phyloP scores from a whole-genome alignment of 2,113 vertebrate species.

The Cyanoderma ruficeps region DNA sequence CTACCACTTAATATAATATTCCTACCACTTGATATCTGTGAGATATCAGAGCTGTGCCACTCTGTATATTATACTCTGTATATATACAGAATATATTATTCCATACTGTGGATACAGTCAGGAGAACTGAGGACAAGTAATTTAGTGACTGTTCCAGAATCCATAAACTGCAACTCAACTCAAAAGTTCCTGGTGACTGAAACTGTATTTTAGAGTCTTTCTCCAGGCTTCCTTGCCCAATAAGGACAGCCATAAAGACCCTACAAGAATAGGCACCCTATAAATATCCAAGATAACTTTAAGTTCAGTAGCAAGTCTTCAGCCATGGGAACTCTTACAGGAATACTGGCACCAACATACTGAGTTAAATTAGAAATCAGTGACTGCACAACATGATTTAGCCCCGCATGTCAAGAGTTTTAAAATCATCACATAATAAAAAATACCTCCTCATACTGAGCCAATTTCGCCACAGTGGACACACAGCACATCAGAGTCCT shows the following conservation, averaged over 20 bases:
- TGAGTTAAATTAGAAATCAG: conserved; percentile 32
- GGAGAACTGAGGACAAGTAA: not conserved
- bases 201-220: not conserved
- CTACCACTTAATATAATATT: not conserved
- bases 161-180: not conserved
- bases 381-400: not conserved
- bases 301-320: not conserved
- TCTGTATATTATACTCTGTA: not conserved
- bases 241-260: not conserved
- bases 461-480: not conserved
- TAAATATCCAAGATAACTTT: conserved; percentile 44
- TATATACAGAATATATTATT: not conserved
- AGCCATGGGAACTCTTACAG: not conserved
- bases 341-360: not conserved
- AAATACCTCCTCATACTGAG: not conserved
- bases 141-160: not conserved
- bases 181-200: not conserved
- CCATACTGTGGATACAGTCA: not conserved
- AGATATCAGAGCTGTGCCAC: not conserved
- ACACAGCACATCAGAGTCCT: not conserved
- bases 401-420: not conserved
- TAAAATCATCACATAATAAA: conserved; percentile 38
- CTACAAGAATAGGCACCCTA: conserved; percentile 27
- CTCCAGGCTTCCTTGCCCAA: not conserved
- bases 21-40: not conserved